Evolutionary conservation across 1,140 invertebrate species (phyloP).

Genomic region (Aporrectodea caliginosa): DNA sequence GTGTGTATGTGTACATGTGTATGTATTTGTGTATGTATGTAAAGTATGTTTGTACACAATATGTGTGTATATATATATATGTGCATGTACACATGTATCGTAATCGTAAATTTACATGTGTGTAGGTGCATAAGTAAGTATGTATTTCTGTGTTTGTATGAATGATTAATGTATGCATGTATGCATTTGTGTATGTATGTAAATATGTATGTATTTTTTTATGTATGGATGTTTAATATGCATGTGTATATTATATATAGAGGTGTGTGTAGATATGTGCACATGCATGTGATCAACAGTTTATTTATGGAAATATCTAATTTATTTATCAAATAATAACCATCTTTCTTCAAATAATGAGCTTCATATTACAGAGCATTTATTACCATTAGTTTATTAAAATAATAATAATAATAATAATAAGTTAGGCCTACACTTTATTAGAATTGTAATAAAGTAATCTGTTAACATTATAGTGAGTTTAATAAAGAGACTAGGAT

Average conservation of each 20-base stretch:
- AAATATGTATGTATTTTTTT: constrained; percentile 9
- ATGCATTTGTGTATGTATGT: not conserved
- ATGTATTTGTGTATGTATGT: not conserved
- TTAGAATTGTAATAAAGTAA: no score
- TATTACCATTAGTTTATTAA: not conserved
- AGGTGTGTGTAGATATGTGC: no score
- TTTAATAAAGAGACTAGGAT: no score
- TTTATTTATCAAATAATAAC: no score
- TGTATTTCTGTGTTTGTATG: not conserved
- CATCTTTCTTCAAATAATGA: not conserved
- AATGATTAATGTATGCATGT: not conserved
- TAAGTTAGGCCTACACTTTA: no score
- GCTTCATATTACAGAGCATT: not conserved
- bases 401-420: no score
- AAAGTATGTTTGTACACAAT: not conserved
- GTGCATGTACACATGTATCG: not conserved
- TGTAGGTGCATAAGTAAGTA: not conserved
- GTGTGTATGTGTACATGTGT: constrained; percentile 17
- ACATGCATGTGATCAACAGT: not conserved
- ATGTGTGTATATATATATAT: constrained; percentile 14
- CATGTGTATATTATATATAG: no score
- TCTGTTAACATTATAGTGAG: no score
- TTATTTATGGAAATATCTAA: no score
- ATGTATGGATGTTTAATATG: not conserved
- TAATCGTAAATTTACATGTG: not conserved